Conservation (phyloP, 2,888 invertebrate species). For the Cylindroiulus punctatus region DNA sequence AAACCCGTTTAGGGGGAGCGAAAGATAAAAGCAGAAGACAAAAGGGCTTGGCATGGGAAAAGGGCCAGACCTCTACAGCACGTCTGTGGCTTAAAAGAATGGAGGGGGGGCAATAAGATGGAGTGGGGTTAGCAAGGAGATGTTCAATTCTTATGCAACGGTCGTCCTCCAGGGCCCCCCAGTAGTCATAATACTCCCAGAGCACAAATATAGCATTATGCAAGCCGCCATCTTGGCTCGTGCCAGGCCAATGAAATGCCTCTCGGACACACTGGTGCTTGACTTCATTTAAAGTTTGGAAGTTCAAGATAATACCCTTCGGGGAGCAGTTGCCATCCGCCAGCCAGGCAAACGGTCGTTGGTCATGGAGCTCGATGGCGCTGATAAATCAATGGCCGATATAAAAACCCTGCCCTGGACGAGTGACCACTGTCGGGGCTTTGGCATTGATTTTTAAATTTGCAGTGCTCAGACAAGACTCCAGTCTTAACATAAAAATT, state of each 20-base stretch:
- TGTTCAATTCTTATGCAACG: constrained; percentile 40
- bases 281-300: constrained; percentile 34
- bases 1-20: not conserved
- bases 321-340: constrained; percentile 44
- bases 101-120: not conserved
- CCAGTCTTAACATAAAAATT: constrained; percentile 16
- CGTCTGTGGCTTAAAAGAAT: constrained; percentile 9
- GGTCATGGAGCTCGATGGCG: not conserved
- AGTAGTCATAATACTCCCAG: constrained; percentile 34
- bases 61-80: constrained; percentile 22
- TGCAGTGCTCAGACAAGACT: not conserved
- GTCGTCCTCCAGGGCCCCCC: constrained; percentile 30
- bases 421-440: not conserved
- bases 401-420: not conserved
- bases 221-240: not conserved
- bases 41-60: not conserved
- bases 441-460: constrained; percentile 10
- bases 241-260: constrained; percentile 24
- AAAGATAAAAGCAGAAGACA: not conserved
- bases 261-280: constrained; percentile 42
- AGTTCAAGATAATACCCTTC: constrained; percentile 36
- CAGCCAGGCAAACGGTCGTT: not conserved
- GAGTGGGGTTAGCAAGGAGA: not conserved
- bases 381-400: constrained; percentile 30
- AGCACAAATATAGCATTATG: constrained; percentile 34